Base-by-base conservation (phyloP, 2,797 vertebrate species). In the Ctenochaetus hawaiiensis region DNA sequence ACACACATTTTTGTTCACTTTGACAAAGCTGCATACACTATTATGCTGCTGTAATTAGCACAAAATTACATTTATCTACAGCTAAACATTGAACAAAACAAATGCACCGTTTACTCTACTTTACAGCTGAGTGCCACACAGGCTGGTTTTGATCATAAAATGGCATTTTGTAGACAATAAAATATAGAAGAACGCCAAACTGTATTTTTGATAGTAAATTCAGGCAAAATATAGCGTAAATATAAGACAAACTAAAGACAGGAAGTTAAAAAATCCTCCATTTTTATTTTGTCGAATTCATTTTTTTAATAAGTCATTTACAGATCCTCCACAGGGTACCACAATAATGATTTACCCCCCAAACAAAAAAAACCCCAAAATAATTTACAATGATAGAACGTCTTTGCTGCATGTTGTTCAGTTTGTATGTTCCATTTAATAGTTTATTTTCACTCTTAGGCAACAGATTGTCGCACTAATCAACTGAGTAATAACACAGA, bases 301-400 rank as follows among this genome's bases (percentile, higher is more conserved):
- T 8, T 86, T 92, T 82, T 78, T 80, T 86, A 87, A 84, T 87
- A 85, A 89, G 51, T 93, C 79, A 91, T 90, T 90, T 88, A 93
- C 89, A 93, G 72, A 71, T 88, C 54, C 22, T 88, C 84, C 84
- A 87, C 85, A 73, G 70, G 72, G 51, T 80, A 83, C 78, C 58
- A 87, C 75, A 49, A 87, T 70, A 77, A 69, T 48, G 30, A 70
- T 60, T 20, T 17, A 80, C 23, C 30, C 34, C n/a, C 4, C 17
- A 6, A 12, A 30, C 13, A 59, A 47, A 17, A 26, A 10, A 17
- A 70, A 37, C 37, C 1, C 26, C 37, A 60, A 67, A 20, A 0
- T 59, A n/a, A 66, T 51, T 64, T 72, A 75, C 52, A 60, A 49
- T 23, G 22, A 61, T n/a, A 34, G 62, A 69, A 58, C 4, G 30